A percentile compares a stretch with the other conserved stretches of the same genome.
These are phyloP conservation scores for Oxygymnocypris stewartii DNA, from an alignment of 2,113 vertebrate species.

Conservation along the genomic window DNA sequence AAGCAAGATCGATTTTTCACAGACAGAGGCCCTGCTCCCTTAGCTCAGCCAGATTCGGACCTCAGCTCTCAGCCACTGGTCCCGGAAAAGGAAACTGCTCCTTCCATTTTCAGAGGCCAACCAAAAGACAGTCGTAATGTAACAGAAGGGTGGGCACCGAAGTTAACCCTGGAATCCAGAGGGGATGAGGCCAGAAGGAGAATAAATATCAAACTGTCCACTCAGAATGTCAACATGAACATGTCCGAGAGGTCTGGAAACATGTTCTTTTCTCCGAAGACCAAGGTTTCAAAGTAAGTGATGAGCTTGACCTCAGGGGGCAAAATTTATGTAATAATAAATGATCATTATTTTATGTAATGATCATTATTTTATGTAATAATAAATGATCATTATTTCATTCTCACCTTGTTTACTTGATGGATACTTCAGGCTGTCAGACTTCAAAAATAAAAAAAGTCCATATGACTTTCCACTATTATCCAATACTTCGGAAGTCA, in stretches of 20 bases:
- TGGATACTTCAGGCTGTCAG: not conserved
- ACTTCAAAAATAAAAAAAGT: not conserved
- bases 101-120: slow-evolving; percentile 70
- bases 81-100: slow-evolving; percentile 57
- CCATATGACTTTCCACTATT: not conserved
- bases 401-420: too few relatives aligned
- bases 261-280: slow-evolving; percentile 89
- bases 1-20: slow-evolving; percentile 38
- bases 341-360: too few relatives aligned
- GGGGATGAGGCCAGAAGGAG: slow-evolving; percentile 69
- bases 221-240: slow-evolving; percentile 65
- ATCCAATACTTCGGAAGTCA: not conserved
- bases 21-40: slow-evolving; percentile 59
- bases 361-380: too few relatives aligned
- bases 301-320: not conserved
- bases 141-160: slow-evolving; percentile 76
- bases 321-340: too few relatives aligned
- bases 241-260: slow-evolving; percentile 69
- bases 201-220: slow-evolving; percentile 64
- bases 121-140: slow-evolving; percentile 63
- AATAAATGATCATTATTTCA: too few relatives aligned
- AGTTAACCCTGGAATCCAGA: slow-evolving; percentile 74
- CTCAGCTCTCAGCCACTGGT: slow-evolving; percentile 52
- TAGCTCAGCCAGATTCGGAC: slow-evolving; percentile 66
- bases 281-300: slow-evolving; percentile 85